Conservation (phyloP, 2,113 vertebrate genomes). For the Rhineura floridana region DNA sequence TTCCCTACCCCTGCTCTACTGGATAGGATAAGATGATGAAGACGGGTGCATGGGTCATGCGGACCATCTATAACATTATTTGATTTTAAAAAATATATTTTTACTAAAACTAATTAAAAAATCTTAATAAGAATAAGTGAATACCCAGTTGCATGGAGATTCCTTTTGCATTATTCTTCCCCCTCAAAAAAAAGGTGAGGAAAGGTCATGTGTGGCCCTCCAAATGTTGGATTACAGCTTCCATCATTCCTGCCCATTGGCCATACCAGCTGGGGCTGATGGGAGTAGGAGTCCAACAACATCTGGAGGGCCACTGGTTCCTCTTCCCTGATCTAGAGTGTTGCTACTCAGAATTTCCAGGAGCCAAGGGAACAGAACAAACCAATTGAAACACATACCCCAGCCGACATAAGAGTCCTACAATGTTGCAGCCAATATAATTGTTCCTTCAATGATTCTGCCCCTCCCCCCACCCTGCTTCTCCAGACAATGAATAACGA, state of each 20-base stretch:
- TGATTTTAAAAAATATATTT: too few relatives aligned
- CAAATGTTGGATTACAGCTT: not conserved
- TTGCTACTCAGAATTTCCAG: not conserved
- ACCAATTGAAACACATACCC: not conserved
- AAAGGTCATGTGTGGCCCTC: too few relatives aligned
- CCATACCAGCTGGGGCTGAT: not conserved
- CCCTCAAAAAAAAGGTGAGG: too few relatives aligned
- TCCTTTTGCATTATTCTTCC: too few relatives aligned
- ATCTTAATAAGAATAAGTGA: too few relatives aligned
- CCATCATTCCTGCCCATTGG: not conserved
- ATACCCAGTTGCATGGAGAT: too few relatives aligned
- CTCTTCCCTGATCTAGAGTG: not conserved
- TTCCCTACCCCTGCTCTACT: too few relatives aligned
- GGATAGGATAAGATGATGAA: too few relatives aligned
- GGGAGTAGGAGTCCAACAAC: not conserved
- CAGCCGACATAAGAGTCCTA: not conserved
- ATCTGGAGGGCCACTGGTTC: not conserved
- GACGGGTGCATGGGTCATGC: too few relatives aligned
- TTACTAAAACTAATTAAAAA: too few relatives aligned
- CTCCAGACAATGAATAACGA: conserved; percentile 60
- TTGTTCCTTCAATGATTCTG: not conserved
- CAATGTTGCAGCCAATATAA: not conserved
- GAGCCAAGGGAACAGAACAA: not conserved
- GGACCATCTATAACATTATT: too few relatives aligned
- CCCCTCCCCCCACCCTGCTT: conserved; percentile 12